Evolutionary conservation across 2,888 invertebrate species (phyloP).

Genomic region (Hyposoter didymator): DNA sequence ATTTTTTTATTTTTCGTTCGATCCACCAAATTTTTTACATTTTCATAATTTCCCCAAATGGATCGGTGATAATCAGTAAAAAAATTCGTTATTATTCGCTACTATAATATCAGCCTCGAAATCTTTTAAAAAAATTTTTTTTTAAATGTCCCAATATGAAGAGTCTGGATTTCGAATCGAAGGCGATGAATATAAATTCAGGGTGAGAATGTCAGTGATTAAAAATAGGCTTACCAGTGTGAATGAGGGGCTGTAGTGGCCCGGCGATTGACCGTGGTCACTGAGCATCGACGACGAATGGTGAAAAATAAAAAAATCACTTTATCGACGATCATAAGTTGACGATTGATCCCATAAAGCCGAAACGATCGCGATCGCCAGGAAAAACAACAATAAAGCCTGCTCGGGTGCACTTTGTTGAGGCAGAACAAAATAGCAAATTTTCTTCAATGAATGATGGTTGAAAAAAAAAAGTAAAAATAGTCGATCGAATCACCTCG

Average conservation of each 20-base stretch:
- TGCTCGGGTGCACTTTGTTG: not conserved
- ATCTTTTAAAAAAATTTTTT: not conserved
- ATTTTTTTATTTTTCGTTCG: not conserved
- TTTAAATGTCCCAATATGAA: not conserved
- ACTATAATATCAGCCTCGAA: not conserved
- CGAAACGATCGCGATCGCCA: not conserved
- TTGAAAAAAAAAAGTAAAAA: not conserved
- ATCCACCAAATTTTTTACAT: not conserved
- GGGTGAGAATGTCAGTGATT: not conserved
- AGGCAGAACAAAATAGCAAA: not conserved
- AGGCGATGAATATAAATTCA: not conserved
- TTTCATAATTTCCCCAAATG: no score
- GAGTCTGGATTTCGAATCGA: not conserved
- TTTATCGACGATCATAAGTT: constrained; percentile 13
- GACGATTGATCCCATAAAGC: not conserved
- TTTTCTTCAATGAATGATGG: not conserved
- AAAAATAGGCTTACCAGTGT: constrained; percentile 26
- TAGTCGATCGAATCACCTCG: not conserved
- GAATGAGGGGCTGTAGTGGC: constrained; percentile 16
- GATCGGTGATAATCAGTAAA: no score
- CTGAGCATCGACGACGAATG: constrained; percentile 4
- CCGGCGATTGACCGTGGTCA: constrained; percentile 16
- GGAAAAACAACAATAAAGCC: not conserved
- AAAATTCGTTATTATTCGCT: not conserved
- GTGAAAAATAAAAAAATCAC: constrained; percentile 14